phyloP scores from a whole-genome alignment of 1,140 invertebrate genomes.

The Penaeus vannamei region DNA sequence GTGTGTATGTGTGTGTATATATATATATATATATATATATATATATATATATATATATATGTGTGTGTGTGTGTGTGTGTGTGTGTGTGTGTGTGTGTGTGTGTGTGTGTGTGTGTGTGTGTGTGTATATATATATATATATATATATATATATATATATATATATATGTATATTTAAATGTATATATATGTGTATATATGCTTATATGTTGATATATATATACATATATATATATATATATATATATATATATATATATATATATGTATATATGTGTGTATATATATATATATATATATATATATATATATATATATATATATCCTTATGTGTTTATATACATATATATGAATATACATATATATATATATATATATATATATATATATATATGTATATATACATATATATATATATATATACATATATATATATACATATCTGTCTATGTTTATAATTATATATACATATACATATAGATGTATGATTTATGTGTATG shows the following conservation, averaged over 20 bases:
- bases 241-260: not conserved
- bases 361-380: constrained; percentile 44
- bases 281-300: constrained; percentile 37
- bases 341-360: constrained; percentile 14
- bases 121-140: no score
- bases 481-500: no score
- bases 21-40: no score
- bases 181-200: no score
- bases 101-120: not conserved
- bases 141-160: no score
- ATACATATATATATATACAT: constrained; percentile 1
- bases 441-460: not conserved
- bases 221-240: not conserved
- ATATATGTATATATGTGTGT: constrained; percentile 6
- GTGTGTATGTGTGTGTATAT: no score
- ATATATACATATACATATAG: not conserved
- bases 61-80: not conserved
- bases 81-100: constrained; percentile 6
- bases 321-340: no score
- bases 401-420: not conserved
- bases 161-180: no score
- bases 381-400: constrained; percentile 24
- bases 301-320: not conserved
- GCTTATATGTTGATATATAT: no score
- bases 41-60: no score